Evolutionary conservation across 1,140 invertebrate genomes (phyloP), one percentile per base, ranked within the genome.

Genomic region (Scylla paramamosain): DNA sequence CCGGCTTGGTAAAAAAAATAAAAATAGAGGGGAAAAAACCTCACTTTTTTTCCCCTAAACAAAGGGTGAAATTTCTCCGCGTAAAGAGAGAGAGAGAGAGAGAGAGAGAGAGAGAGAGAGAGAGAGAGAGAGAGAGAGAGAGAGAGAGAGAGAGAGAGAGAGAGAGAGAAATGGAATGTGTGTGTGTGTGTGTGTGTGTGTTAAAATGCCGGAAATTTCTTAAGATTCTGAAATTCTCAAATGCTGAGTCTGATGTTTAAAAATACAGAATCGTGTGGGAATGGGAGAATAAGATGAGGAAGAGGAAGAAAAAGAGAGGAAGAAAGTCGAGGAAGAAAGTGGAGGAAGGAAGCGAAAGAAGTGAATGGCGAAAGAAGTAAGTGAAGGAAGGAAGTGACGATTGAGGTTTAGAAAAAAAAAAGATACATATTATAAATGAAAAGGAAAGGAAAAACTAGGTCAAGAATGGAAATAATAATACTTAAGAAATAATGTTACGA

Each of bases 71-170:
- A 77, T n/a, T 0, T 77, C 67, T 77, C 25, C n/a, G n/a, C 20
- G 20, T 3, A n/a, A 8, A 77, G 67, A n/a, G 67, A 77, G 67
- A 77, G 67, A 77, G 67, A 77, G 67, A 77, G 67, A 77, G 67
- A 77, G 67, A 77, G 67, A 77, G 67, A 77, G 67, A 77, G 67
- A 77, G 25, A 59, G 52, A 59, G 52, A 59, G 31, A 88, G 86
- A 88, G 86, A 88, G 86, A 88, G 86, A 88, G 86, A 88, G 86
- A 88, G 86, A 88, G 86, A 88, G 86, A 88, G 86, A 88, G 86
- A 88, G 86, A 88, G 86, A 88, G 86, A 46, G 45, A 45, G 31
- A 45, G 86, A 45, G 86, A 45, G 29, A 45, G 86, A 32, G 32
- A 89, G 87, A 45, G 32, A 32, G 87, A 45, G 32, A 32, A 10